Evolutionary conservation across 30 jellyfish, hydroid and myxozoan species (phyloP), one percentile per base, ranked within the genome.

Genomic region (Hydractinia symbiolongicarpus): DNA sequence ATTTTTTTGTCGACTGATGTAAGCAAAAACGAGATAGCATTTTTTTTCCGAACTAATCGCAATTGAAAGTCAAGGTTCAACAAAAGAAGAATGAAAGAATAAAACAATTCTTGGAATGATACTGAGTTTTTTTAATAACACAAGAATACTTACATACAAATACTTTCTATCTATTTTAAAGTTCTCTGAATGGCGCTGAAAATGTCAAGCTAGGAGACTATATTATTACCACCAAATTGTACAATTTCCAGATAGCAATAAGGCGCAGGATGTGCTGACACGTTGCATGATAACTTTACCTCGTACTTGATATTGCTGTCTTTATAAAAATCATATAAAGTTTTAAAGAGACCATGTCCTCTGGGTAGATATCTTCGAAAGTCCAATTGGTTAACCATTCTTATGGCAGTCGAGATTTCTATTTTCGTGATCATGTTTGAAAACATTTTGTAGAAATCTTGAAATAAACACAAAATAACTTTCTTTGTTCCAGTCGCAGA

Each of bases 321-420:
- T 54, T 73, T 14, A 76, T 81, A 87, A 70, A 73, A 87, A 44
- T 87, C 91, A 6, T 64, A 16, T 17, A 87, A 83, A 4, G 95
- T 87, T 50, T 62, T 61, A 70, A 71, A 87, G 9, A 61, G 15
- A 5, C 91, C 82, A 64, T 87, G 74, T 69, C 79, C 82, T 68
- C 84, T 82, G 11, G 95, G 95, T 3, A 87, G 91, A 72, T 62
- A 87, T n/a, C 77, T 53, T 9, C 71, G 66, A 87, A 82, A 81
- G 50, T 86, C 74, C 54, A 78, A 9, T 53, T 87, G 82, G 4
- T 10, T 67, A 84, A 87, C 6, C 53, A 79, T 84, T 21, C 89
- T 56, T 54, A 76, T 62, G 10, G 95, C 95, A 4, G 95, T 82
- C 9, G 67, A 50, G 20, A 86, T 82, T 73, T 86, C 87, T 40